Conservation (phyloP, 2,888 invertebrate genomes). For the Limnephilus auricula region DNA sequence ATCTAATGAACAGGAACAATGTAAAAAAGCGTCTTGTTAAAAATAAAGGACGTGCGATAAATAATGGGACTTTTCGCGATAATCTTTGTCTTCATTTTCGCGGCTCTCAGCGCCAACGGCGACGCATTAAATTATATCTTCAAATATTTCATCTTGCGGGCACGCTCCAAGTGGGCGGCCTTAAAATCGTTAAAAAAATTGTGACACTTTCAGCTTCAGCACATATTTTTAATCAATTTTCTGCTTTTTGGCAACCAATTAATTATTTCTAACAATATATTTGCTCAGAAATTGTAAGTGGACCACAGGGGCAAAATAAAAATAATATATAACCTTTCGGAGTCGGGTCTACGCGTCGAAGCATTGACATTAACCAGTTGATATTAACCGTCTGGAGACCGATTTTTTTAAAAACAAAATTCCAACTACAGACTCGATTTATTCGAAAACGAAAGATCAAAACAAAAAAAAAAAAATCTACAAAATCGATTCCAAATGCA, state of each 20-base stretch:
- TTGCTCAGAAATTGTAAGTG: neutral
- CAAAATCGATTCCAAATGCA: too few relatives aligned
- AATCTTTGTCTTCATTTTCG: neutral
- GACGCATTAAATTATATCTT: neutral
- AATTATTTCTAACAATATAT: neutral
- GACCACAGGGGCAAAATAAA: too few relatives aligned
- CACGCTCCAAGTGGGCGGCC: neutral
- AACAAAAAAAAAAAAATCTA: too few relatives aligned
- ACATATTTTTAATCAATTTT: too few relatives aligned
- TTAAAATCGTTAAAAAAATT: neutral
- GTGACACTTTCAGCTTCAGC: too few relatives aligned
- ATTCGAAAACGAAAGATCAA: too few relatives aligned
- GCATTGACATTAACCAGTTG: too few relatives aligned
- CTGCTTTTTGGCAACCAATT: neutral
- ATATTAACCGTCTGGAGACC: too few relatives aligned
- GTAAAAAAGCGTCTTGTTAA: conserved; percentile 33
- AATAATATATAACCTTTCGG: too few relatives aligned
- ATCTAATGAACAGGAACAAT: conserved; percentile 18
- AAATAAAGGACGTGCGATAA: conserved; percentile 8
- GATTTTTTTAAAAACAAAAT: too few relatives aligned
- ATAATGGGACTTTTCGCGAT: neutral
- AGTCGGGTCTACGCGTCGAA: too few relatives aligned
- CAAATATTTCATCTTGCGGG: neutral
- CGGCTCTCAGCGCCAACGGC: neutral
- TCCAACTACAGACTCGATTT: too few relatives aligned